These are phyloP conservation scores for Plebejus melissa DNA, from an alignment of 2,888 invertebrate genomes.

Conservation along the genomic window DNA sequence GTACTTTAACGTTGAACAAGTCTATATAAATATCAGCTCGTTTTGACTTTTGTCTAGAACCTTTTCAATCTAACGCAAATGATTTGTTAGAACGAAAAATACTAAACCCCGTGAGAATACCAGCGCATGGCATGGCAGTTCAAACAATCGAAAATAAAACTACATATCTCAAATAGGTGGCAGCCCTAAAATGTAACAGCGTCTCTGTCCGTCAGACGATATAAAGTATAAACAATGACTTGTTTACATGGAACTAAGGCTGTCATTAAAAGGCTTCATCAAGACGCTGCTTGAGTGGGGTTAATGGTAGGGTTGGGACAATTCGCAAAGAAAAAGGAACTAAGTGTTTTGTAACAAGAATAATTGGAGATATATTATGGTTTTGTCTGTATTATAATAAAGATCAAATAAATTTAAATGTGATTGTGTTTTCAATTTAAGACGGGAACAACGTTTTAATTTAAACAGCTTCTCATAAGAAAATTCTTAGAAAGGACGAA, in stretches of 20 bases:
- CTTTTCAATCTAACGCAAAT: too few relatives aligned
- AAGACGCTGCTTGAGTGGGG: constrained; percentile 47
- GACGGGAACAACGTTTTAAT: neutral
- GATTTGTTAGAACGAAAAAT: neutral
- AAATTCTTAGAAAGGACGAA: too few relatives aligned
- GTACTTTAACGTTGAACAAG: neutral
- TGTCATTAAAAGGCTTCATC: constrained; percentile 69
- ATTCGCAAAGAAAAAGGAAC: constrained; percentile 45
- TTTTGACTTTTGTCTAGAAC: too few relatives aligned
- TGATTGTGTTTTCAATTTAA: neutral
- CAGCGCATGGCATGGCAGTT: neutral
- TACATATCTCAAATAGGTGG: neutral
- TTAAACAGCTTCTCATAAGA: too few relatives aligned
- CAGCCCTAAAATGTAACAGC: neutral
- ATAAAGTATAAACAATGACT: constrained; percentile 41
- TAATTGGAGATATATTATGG: too few relatives aligned
- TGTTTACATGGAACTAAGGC: constrained; percentile 49
- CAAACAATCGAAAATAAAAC: neutral
- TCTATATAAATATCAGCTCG: too few relatives aligned
- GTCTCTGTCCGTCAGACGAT: constrained; percentile 35
- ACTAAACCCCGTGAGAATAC: neutral
- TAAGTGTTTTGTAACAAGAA: neutral
- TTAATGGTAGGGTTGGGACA: constrained; percentile 67
- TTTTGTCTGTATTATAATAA: too few relatives aligned
- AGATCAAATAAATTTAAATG: neutral